These are phyloP conservation scores for Perca schrenkii DNA, from an alignment of 2,113 vertebrate genomes.

Conservation along the genomic window DNA sequence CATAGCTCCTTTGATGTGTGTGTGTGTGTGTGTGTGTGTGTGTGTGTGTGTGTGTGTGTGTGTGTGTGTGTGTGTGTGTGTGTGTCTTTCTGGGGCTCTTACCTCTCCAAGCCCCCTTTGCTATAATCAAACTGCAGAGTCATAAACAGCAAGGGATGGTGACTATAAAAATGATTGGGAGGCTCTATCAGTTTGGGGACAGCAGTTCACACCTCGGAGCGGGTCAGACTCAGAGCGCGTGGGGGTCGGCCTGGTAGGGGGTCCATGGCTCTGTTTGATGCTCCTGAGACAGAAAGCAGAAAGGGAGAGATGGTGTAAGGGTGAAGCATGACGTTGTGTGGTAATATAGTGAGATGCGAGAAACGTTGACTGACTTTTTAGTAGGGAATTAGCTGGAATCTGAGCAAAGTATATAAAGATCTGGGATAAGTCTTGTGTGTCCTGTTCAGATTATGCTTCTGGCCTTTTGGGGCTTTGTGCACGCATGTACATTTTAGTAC, in stretches of 20 bases:
- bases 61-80: too few relatives aligned
- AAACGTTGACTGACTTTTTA: background rate
- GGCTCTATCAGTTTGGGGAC: slow-evolving; percentile 69
- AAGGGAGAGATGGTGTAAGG: slow-evolving; percentile 26
- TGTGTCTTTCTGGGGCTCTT: slow-evolving; percentile 49
- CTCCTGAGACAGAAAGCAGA: slow-evolving; percentile 64
- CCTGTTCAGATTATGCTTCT: background rate
- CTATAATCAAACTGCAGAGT: slow-evolving; percentile 77
- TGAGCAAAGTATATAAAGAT: background rate
- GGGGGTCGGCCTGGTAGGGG: slow-evolving; percentile 58
- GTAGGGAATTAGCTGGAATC: background rate
- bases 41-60: background rate
- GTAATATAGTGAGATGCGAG: background rate
- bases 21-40: slow-evolving; percentile 41
- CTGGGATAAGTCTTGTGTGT: too few relatives aligned
- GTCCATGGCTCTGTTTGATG: slow-evolving; percentile 69
- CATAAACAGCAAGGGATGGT: slow-evolving; percentile 70
- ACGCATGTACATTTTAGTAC: background rate
- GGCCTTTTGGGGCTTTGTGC: too few relatives aligned
- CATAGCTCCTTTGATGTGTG: slow-evolving; percentile 79
- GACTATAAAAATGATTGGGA: slow-evolving; percentile 77
- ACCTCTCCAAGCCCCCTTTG: slow-evolving; percentile 29
- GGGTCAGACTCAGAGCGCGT: slow-evolving; percentile 59
- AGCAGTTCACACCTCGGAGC: slow-evolving; percentile 71
- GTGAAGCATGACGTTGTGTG: background rate